Base-by-base conservation (phyloP, 1,140 invertebrate species). In the Brachystomella parvula region DNA sequence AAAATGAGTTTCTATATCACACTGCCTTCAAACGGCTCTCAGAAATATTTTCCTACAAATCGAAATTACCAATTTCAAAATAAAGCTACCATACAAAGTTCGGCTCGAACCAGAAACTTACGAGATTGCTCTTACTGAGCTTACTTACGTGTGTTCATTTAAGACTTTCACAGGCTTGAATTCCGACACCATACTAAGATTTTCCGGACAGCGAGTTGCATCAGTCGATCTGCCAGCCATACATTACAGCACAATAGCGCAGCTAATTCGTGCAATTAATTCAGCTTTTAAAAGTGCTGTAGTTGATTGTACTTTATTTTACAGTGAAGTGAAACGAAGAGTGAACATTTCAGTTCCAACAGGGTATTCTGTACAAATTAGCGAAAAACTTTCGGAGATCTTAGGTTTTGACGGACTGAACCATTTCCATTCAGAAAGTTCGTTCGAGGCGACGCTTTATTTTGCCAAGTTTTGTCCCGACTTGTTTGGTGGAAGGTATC, bases 361-460 rank as follows among this genome's bases (percentile, higher is more conserved):
- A 3, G 33, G 19, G 2, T 24, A 17, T 35, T 6, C n/a, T 12
- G 3, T 62, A 3, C 3, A 3, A 12, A 39, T 62, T 21, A 62
- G 60, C 39, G 12, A 62, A 35, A 62, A 35, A 29, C 30, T 62
- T 12, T 62, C 60, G 12, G 24, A 47, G 17, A 62, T 62, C 15
- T 24, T 62, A 17, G 60, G 60, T 15, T 62, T 62, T 24, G 39
- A 62, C 33, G 31, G 12, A 44, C 21, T 9, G 2, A 33, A 12
- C 9, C n/a, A 62, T 12, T 35, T 62, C 39, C 3, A 24, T 35
- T 29, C 57, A 15, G 57, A 59, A 17, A 24, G 15, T 2, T 21
- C 35, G 35, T 9, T 15, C 15, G 33, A 24, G 3, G 2, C 58
- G 17, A 30, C 58, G 19, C 3, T 30, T 19, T 60, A 15, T 35